Base-by-base conservation (phyloP, 1,140 invertebrate genomes). In the Neodiprion fabricii region DNA sequence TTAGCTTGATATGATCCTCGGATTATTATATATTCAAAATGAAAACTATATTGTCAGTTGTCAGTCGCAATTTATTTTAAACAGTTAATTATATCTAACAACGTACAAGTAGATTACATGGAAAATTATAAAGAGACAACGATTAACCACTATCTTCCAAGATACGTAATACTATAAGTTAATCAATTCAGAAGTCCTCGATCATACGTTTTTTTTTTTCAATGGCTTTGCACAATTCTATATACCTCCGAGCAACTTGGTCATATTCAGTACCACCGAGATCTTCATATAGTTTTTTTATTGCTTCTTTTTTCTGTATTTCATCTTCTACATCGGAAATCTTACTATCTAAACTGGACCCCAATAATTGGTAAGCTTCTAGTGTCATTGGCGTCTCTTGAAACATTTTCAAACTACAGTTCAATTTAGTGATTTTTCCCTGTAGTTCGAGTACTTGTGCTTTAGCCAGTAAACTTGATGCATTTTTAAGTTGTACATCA, bases 191-290 rank as follows among this genome's bases (percentile, higher is more conserved):
- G 17, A 84, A 74, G 65, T 78, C 79, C 17, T 83, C 74, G 66
- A 85, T 79, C 68, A 86, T 76, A 14, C 77, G 80, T 75, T 78
- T 84, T 71, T 85, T 83, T 23, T 83, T 86, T 69, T 82, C 78
- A 40, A 85, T 81, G 23, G 80, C 78, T 50, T 78, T 76, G 47
- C 81, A 81, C 40, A 85, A 69, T 21, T 85, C 76, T 66, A 73
- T 75, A 61, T 86, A 85, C 72, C 75, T 82, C 47, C 79, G 78
- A 28, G 84, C 74, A 7, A 86, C 73, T 71, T 84, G 72, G 65
- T 84, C 78, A 49, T 85, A 86, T 74, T 84, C 84, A 47, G 81
- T 80, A 17, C 78, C 76, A 61, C 73, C 72, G 28, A 86, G 75
- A 28, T 74, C 79, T 14, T 83, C 78, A 47, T 86, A 86, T 12